Conservation (phyloP, 2,888 invertebrate genomes). For the Orchesella flavescens region DNA sequence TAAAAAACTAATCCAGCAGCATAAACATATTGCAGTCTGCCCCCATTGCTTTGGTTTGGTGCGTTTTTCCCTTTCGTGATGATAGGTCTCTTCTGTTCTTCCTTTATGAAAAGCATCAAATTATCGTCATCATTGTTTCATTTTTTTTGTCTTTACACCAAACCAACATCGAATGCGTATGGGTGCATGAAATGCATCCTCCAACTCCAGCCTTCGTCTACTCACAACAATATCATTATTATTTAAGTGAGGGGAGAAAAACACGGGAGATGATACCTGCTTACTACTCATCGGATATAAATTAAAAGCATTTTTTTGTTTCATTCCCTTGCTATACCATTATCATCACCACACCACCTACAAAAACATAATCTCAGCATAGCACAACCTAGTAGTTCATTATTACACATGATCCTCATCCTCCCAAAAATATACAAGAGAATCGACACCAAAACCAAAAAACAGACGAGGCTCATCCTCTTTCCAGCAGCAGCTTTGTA, state of each 20-base stretch:
- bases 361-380: not conserved
- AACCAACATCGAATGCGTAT: not conserved
- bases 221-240: constrained; percentile 8
- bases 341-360: constrained; percentile 1
- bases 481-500: not conserved
- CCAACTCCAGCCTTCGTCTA: not conserved
- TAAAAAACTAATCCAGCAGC: too few species aligned
- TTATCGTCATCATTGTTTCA: constrained; percentile 13
- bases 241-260: not conserved
- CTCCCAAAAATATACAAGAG: not conserved
- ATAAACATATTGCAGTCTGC: too few species aligned
- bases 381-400: not conserved
- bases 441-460: not conserved
- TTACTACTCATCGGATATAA: not conserved
- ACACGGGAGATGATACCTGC: constrained; percentile 14
- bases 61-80: constrained; percentile 7
- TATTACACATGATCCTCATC: constrained; percentile 24
- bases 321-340: not conserved
- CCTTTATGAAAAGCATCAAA: not conserved
- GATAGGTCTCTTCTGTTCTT: not conserved
- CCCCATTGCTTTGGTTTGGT: too few species aligned
- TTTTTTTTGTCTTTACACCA: constrained; percentile 1
- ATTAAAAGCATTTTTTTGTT: not conserved
- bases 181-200: constrained; percentile 3
- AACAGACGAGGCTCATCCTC: not conserved